phyloP scores from a whole-genome alignment of 2,888 invertebrate genomes.

The Aleiodes alternator region DNA sequence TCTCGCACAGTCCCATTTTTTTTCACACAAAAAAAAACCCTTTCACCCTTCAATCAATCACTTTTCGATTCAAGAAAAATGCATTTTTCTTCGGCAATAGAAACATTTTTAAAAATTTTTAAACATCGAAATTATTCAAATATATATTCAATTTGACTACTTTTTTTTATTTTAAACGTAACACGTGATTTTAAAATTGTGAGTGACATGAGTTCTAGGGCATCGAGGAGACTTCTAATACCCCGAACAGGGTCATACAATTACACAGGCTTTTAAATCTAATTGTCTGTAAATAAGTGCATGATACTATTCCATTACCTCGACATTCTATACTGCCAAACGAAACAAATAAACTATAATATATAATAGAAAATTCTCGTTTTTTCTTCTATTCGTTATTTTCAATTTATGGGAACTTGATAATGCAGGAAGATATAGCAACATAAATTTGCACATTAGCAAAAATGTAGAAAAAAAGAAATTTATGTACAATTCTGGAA shows the following conservation, averaged over 20 bases:
- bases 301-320: constrained; percentile 4
- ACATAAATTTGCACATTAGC: too few relatives aligned
- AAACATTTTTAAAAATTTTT: too few relatives aligned
- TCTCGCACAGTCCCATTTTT: constrained; percentile 51
- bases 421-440: too few relatives aligned
- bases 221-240: constrained; percentile 24
- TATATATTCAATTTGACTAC: not conserved
- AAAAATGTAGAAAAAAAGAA: too few relatives aligned
- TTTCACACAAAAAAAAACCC: not conserved
- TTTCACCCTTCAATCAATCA: not conserved
- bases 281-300: constrained; percentile 29
- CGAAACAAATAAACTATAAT: too few relatives aligned
- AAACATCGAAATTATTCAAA: too few relatives aligned
- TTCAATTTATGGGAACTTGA: too few relatives aligned
- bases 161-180: constrained; percentile 2
- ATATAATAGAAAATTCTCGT: too few relatives aligned
- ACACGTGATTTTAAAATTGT: not conserved
- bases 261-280: constrained; percentile 28
- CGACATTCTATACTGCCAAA: too few relatives aligned
- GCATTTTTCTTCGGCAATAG: too few relatives aligned
- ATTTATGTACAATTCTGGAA: too few relatives aligned
- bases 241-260: constrained; percentile 23
- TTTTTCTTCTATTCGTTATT: too few relatives aligned
- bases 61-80: not conserved
- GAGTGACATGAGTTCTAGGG: constrained; percentile 26